Conservation (phyloP, 2,113 vertebrate species). For the Regulus satrapa region DNA sequence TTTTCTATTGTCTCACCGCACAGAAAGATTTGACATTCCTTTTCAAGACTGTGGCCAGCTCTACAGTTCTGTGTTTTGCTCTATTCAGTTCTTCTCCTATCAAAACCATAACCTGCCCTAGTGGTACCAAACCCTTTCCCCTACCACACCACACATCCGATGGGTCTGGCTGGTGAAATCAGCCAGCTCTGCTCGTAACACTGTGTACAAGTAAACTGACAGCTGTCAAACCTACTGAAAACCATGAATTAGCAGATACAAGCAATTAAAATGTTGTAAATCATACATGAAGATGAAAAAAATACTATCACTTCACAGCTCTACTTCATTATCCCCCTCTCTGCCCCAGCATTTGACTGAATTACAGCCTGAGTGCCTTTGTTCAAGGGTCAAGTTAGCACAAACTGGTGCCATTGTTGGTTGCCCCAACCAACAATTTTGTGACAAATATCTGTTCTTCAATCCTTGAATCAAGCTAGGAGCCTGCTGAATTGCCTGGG, state of each 20-base stretch:
- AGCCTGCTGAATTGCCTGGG: background rate
- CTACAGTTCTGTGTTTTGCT: background rate
- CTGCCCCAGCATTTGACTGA: background rate
- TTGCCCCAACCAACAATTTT: background rate
- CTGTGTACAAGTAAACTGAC: background rate
- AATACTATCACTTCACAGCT: background rate
- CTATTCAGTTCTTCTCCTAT: background rate
- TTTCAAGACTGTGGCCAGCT: background rate
- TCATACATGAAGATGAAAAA: background rate
- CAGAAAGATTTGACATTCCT: background rate
- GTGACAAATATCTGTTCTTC: background rate
- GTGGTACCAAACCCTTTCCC: background rate
- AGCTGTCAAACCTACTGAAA: background rate
- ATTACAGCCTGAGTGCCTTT: background rate
- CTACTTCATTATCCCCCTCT: background rate
- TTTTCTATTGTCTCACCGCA: background rate
- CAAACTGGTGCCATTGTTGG: background rate
- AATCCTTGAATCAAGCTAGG: background rate
- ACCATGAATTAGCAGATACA: background rate
- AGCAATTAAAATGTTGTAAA: background rate
- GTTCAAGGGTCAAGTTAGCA: background rate
- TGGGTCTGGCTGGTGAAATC: background rate
- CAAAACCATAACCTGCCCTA: background rate
- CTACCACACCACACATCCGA: background rate
- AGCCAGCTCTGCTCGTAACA: background rate